Percentiles rank a stretch among this genome's conserved stretches.
Evolutionary conservation across 2,888 invertebrate genomes (phyloP).

Genomic region (Eupithecia subumbrata): DNA sequence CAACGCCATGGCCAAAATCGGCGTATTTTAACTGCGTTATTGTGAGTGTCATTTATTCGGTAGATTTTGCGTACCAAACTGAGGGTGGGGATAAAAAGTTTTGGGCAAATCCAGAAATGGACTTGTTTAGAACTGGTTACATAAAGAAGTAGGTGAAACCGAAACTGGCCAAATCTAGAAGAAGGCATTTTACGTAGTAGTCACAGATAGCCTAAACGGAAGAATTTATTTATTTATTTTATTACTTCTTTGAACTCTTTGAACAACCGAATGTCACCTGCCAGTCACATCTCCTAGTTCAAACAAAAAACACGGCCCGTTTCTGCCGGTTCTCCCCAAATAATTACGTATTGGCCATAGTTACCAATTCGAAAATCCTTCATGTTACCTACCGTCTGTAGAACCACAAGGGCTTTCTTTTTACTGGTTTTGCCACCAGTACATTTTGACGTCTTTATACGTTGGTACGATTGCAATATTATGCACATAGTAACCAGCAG

Average conservation of each 20-base stretch:
- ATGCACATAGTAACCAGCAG: constrained; percentile 76
- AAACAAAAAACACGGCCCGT: neutral
- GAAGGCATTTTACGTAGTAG: too few relatives aligned
- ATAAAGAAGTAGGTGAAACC: too few relatives aligned
- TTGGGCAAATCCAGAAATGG: too few relatives aligned
- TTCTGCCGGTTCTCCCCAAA: neutral
- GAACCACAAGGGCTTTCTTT: neutral
- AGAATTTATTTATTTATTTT: neutral
- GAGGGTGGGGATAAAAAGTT: too few relatives aligned
- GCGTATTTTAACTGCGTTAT: neutral
- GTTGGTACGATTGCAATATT: constrained; percentile 73
- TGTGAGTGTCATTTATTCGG: neutral
- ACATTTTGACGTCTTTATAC: constrained; percentile 79
- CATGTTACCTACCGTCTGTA: neutral
- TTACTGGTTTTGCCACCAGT: constrained; percentile 50
- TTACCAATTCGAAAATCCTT: neutral
- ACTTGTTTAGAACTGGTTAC: too few relatives aligned
- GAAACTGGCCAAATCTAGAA: too few relatives aligned
- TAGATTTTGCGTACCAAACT: too few relatives aligned
- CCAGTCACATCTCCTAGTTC: neutral
- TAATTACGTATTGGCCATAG: neutral
- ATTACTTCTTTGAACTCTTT: neutral
- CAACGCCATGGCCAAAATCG: neutral
- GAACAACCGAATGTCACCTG: neutral
- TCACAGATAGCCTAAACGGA: too few relatives aligned